Base-by-base conservation (phyloP, 2,797 vertebrate species). In the Neopelma chrysocephalum region DNA sequence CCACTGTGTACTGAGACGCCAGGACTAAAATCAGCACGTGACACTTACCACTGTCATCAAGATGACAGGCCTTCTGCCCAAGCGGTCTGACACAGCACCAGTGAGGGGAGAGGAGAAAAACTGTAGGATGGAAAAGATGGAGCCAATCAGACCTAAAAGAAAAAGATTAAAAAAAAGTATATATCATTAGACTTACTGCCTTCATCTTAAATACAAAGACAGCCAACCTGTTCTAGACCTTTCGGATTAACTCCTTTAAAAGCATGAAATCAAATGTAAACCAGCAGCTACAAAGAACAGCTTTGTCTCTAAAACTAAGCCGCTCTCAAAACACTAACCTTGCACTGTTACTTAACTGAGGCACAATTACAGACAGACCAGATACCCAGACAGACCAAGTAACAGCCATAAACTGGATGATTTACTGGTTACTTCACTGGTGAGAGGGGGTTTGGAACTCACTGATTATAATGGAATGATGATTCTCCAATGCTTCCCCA, bases 111-210 rank as follows among this genome's bases (percentile, higher is more conserved):
- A 99, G 0, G 97, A 98, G 48, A 99, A 96, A 89, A 99, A 99
- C 98, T 99, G 99, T 82, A 99, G 98, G 86, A 99, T 82, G 66
- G 99, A 99, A 96, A 99, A 99, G 66, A 99, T 82, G 1, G 99
- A 99, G 73, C 99, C 99, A 36, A 99, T 99, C 93, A 99, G 97
- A 97, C 99, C 99, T 99, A 94, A 73, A 96, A 94, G 87, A 27
- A 4, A 14, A 2, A 29, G 17, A 82, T 29, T 21, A 26, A n/a
- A 60, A 60, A 78, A 16, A 10, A 2, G 23, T 12, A 57, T 8
- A 2, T 36, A 54, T 54, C 12, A 58, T 91, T 73, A 93, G 27
- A 70, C 7, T 66, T 79, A 38, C 40, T 80, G 26, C 48, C 15
- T 88, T 87, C 27, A 61, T 16, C 42, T 76, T 62, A 86, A 77